Percentiles rank a stretch among this genome's conserved stretches.
Conservation (phyloP, 37 sponge, comb jelly and placozoan genomes). For the Axinella damicornis region DNA sequence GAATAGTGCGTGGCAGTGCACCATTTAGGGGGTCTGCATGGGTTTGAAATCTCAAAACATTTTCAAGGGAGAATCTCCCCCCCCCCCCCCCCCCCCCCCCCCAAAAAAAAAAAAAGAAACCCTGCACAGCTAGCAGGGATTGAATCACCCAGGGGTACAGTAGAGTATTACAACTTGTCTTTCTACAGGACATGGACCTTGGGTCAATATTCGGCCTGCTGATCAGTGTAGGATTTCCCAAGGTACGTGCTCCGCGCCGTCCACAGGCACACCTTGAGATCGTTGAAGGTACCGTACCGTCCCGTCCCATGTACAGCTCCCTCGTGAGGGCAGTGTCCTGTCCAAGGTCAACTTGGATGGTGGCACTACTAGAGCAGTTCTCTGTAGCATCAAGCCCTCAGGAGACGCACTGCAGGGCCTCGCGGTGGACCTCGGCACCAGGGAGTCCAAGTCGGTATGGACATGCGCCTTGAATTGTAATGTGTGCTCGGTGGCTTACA, state of each 20-base stretch:
- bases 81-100: not conserved
- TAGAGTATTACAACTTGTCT: not conserved
- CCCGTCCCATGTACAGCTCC: conserved; percentile 18
- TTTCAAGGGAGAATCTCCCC: too few relatives aligned
- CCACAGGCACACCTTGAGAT: not conserved
- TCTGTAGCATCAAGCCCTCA: not conserved
- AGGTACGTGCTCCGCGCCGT: conserved; percentile 5
- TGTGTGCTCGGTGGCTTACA: too few relatives aligned
- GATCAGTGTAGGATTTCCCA: conserved; percentile 82
- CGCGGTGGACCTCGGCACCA: conserved; percentile 32
- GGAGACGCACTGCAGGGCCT: not conserved
- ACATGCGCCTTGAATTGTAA: not conserved
- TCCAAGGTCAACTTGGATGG: not conserved
- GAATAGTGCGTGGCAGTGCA: too few relatives aligned
- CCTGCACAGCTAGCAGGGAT: too few relatives aligned
- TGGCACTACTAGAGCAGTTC: not conserved
- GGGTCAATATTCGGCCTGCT: conserved; percentile 69
- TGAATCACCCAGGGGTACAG: not conserved
- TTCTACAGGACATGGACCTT: conserved; percentile 58
- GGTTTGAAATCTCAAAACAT: too few relatives aligned
- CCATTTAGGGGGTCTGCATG: too few relatives aligned
- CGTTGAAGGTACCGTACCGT: too few relatives aligned
- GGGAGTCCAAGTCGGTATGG: conserved; percentile 32
- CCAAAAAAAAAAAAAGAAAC: too few relatives aligned
- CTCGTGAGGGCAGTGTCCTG: conserved; percentile 44